A percentile compares a stretch with the other conserved stretches of the same genome.
phyloP scores from a whole-genome alignment of 2,888 invertebrate genomes.

The Parnassius apollo region DNA sequence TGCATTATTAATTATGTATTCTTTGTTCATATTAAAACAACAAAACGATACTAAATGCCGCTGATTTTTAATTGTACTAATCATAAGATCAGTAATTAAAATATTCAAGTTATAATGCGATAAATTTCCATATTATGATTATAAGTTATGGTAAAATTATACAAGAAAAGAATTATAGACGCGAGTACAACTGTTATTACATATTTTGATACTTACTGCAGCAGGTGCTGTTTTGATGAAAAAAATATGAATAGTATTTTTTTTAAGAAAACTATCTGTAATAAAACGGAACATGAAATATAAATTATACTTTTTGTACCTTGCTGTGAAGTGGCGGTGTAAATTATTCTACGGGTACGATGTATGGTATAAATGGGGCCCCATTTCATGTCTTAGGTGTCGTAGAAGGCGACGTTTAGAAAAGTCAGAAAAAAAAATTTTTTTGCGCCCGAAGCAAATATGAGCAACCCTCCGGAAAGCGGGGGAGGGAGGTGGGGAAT shows the following conservation, averaged over 20 bases:
- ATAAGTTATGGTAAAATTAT: constrained; percentile 13
- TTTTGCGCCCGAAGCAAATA: too few species aligned
- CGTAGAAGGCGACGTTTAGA: too few species aligned
- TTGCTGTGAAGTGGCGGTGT: too few species aligned
- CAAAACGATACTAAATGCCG: constrained; percentile 11
- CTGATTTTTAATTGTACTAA: not conserved
- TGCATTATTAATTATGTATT: constrained; percentile 4
- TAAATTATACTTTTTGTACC: too few species aligned
- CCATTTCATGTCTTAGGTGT: too few species aligned
- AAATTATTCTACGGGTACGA: too few species aligned
- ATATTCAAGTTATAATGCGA: constrained; percentile 1
- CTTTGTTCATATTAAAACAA: constrained; percentile 17
- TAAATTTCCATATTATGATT: constrained; percentile 7
- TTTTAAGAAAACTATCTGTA: not conserved
- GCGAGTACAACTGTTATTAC: not conserved
- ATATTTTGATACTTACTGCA: constrained; percentile 5
- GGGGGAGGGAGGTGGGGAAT: too few species aligned
- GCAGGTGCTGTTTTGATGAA: not conserved
- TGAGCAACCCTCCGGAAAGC: too few species aligned
- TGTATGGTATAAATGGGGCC: too few species aligned
- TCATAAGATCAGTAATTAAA: not conserved
- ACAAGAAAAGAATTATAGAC: not conserved
- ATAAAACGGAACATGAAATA: too few species aligned
- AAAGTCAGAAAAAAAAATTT: too few species aligned
- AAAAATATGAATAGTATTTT: not conserved